phyloP scores from a whole-genome alignment of 92 coral and sea anemone genomes.

The Epizoanthus stellaris region DNA sequence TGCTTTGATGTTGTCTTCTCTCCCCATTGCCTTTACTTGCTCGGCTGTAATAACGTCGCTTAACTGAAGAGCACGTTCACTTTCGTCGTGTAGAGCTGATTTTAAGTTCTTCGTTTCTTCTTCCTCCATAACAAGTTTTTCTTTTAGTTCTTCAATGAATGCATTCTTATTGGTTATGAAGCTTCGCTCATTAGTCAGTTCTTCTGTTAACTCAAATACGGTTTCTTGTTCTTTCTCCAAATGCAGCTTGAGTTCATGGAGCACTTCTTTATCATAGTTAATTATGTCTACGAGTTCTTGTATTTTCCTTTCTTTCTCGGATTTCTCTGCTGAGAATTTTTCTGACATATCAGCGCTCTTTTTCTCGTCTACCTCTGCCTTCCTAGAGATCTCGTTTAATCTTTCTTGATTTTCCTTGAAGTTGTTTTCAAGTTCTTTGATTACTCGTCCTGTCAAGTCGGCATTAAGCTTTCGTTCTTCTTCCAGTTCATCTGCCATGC shows the following conservation, averaged over 20 bases:
- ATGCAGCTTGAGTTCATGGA: constrained; percentile 47
- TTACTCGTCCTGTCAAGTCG: constrained; percentile 66
- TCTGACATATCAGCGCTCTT: constrained; percentile 32
- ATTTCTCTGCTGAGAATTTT: constrained; percentile 50
- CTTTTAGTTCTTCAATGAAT: constrained; percentile 40
- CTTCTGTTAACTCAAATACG: constrained; percentile 64
- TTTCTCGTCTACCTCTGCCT: constrained; percentile 56
- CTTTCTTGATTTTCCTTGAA: constrained; percentile 57
- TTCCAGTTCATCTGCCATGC: constrained; percentile 47
- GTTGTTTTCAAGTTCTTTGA: constrained; percentile 67
- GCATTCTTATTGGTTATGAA: constrained; percentile 48
- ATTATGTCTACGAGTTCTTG: constrained; percentile 57
- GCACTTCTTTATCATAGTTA: constrained; percentile 43
- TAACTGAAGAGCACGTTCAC: constrained; percentile 67
- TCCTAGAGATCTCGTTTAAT: constrained; percentile 45
- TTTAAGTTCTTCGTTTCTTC: constrained; percentile 38
- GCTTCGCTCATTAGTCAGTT: constrained; percentile 55
- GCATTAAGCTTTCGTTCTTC: constrained; percentile 57
- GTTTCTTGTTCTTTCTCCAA: constrained; percentile 66
- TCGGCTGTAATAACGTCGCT: constrained; percentile 68
- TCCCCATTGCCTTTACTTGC: constrained; percentile 66
- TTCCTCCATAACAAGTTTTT: constrained; percentile 48
- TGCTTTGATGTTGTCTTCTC: constrained; percentile 48
- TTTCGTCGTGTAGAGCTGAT: constrained; percentile 66
- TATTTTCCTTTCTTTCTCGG: constrained; percentile 60